These are phyloP conservation scores for Microplitis demolitor DNA, from an alignment of 1,140 invertebrate genomes.

Conservation along the genomic window DNA sequence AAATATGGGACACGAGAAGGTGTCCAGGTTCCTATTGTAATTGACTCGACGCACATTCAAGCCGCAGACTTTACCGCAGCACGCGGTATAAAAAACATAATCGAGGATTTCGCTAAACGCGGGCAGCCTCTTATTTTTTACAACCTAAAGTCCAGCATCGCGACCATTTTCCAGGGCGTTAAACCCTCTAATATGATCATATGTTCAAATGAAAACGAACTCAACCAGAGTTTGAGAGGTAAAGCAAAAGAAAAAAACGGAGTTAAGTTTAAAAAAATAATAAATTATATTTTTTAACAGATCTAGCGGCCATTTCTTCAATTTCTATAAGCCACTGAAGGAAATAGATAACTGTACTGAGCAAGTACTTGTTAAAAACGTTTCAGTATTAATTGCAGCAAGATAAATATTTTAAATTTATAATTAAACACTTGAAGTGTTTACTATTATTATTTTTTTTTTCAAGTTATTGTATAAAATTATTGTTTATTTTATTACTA, in stretches of 20 bases:
- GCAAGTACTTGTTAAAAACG: not conserved
- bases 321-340: not conserved
- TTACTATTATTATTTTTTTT: no score
- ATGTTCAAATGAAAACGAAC: constrained; percentile 67
- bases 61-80: constrained; percentile 78
- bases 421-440: no score
- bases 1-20: constrained; percentile 71
- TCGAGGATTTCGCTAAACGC: constrained; percentile 73
- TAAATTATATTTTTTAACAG: not conserved
- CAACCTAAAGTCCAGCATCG: constrained; percentile 74
- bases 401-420: no score
- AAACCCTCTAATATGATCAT: constrained; percentile 71
- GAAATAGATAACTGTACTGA: not conserved
- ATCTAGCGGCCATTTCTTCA: not conserved
- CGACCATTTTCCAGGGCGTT: constrained; percentile 72
- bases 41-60: constrained; percentile 78
- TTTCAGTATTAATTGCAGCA: no score
- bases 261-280: not conserved
- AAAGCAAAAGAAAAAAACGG: not conserved
- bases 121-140: constrained; percentile 77
- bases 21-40: constrained; percentile 70
- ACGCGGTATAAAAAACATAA: constrained; percentile 75
- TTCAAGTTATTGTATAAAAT: not conserved
- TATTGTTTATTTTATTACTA: not conserved
- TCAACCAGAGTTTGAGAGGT: constrained; percentile 68